phyloP scores from a whole-genome alignment of 2,113 vertebrate species.

The Caloenas nicobarica region DNA sequence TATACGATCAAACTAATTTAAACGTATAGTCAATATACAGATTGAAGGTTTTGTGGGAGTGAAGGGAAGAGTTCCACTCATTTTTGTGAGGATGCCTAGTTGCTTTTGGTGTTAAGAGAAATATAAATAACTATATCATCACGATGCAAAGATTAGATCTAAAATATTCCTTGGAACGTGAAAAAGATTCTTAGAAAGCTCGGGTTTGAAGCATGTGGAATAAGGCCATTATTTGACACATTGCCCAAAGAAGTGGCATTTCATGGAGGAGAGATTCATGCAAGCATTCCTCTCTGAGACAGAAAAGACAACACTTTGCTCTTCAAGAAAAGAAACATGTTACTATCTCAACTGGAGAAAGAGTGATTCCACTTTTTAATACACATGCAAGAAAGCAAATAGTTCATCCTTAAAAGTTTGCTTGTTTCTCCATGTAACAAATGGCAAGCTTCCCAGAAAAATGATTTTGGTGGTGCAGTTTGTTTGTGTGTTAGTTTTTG shows the following conservation, averaged over 20 bases:
- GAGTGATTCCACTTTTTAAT: background rate
- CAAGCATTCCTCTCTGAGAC: background rate
- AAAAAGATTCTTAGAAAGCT: conserved; percentile 5
- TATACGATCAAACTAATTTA: background rate
- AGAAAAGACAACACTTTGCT: background rate
- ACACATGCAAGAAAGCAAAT: background rate
- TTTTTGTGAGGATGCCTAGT: conserved; percentile 4
- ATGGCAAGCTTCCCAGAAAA: background rate
- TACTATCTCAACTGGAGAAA: background rate
- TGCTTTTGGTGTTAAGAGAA: background rate
- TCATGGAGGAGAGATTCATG: background rate
- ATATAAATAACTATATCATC: background rate
- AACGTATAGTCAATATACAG: background rate
- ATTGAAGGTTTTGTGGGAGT: background rate
- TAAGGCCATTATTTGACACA: background rate
- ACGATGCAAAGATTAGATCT: background rate
- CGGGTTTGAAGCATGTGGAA: background rate
- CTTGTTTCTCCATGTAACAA: background rate
- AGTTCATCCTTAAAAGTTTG: background rate
- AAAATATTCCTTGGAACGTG: background rate
- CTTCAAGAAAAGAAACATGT: background rate
- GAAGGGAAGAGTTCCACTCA: background rate
- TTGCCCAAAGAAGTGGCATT: background rate
- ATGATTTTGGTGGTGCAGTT: background rate
- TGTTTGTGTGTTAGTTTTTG: background rate